phyloP scores from a whole-genome alignment of 2,797 vertebrate species.

The Gorsachius magnificus region DNA sequence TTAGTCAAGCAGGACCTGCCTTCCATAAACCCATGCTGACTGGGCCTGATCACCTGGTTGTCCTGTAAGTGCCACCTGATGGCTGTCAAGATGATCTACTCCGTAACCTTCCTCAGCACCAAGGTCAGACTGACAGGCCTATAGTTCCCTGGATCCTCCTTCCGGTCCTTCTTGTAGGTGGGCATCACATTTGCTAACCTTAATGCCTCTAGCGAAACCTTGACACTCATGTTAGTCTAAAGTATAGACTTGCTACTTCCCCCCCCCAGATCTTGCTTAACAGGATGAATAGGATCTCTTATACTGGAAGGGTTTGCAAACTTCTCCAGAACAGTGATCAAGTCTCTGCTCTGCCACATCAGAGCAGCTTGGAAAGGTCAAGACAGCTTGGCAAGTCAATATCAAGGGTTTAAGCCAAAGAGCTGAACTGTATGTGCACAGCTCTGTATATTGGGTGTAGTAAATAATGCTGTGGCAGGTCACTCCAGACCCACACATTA shows the following conservation, averaged over 20 bases:
- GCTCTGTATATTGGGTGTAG: background rate
- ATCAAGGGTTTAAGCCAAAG: background rate
- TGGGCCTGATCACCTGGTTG: background rate
- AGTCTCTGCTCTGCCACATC: background rate
- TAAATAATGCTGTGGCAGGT: background rate
- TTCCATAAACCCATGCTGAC: background rate
- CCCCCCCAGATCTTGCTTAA: background rate
- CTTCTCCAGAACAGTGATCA: background rate
- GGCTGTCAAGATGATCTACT: background rate
- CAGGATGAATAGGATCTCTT: background rate
- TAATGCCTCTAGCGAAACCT: background rate
- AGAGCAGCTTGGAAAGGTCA: background rate
- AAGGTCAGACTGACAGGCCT: background rate
- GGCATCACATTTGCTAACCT: background rate
- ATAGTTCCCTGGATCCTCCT: background rate
- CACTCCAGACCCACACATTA: background rate
- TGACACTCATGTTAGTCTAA: background rate
- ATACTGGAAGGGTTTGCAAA: background rate
- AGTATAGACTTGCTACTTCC: background rate
- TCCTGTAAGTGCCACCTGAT: rapidly evolving
- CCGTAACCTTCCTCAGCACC: background rate
- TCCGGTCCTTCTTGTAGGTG: too few relatives aligned
- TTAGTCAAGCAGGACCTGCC: background rate
- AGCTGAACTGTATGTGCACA: background rate
- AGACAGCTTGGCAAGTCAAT: background rate